Evolutionary conservation across 2,888 invertebrate species (phyloP).

Genomic region (Cryptocheilus praepositus): DNA sequence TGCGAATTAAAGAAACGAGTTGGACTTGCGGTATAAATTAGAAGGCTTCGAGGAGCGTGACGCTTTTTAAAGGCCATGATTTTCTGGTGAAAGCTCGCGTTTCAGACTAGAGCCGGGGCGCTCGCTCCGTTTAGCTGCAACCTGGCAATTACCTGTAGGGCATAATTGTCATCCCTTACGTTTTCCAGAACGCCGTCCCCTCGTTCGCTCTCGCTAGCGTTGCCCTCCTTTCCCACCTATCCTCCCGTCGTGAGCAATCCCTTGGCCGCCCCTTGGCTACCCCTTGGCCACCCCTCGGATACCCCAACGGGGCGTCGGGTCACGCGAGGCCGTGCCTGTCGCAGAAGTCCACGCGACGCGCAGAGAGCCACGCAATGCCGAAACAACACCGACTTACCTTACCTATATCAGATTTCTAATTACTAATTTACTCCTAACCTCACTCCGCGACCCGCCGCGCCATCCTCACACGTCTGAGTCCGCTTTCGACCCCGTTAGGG

Average conservation of each 20-base stretch:
- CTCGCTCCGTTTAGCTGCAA: slow-evolving; percentile 69
- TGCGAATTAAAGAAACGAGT: no score
- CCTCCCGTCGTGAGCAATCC: slow-evolving; percentile 41
- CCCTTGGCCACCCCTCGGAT: slow-evolving; percentile 22
- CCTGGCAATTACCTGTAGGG: slow-evolving; percentile 72
- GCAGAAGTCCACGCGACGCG: slow-evolving; percentile 72
- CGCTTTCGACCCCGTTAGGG: slow-evolving; percentile 35
- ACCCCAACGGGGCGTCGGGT: slow-evolving; percentile 63
- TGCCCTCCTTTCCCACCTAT: slow-evolving; percentile 24
- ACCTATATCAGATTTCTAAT: slow-evolving; percentile 73
- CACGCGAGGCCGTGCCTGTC: slow-evolving; percentile 75
- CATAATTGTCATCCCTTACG: slow-evolving; percentile 74
- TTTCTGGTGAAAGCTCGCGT: slow-evolving; percentile 65
- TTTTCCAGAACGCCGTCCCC: slow-evolving; percentile 54
- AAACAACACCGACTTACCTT: slow-evolving; percentile 70
- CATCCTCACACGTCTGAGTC: slow-evolving; percentile 7
- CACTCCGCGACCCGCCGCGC: slow-evolving; percentile 12
- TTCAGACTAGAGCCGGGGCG: slow-evolving; percentile 55
- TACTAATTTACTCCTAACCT: slow-evolving; percentile 69
- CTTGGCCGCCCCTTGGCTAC: slow-evolving; percentile 25
- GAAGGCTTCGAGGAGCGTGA: slow-evolving; percentile 54
- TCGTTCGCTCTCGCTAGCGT: slow-evolving; percentile 21
- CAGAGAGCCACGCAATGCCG: slow-evolving; percentile 71
- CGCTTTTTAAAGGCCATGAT: slow-evolving; percentile 66
- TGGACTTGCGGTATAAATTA: slow-evolving; percentile 36